Conservation (phyloP, 2,797 vertebrate species). For the Manis crassicaudata region DNA sequence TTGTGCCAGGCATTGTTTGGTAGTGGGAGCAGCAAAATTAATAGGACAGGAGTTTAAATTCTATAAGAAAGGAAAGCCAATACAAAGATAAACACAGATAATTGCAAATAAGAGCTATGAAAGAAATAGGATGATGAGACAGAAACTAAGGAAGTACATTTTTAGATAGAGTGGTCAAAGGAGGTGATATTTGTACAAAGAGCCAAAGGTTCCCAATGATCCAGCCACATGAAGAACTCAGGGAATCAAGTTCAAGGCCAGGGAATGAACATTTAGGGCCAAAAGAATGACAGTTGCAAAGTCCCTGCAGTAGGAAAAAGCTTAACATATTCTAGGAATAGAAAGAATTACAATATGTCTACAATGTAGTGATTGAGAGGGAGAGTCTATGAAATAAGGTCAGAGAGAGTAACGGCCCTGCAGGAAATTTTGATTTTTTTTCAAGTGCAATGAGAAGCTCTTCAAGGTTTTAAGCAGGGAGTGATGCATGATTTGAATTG, state of each 20-base stretch:
- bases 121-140: slow-evolving; percentile 16
- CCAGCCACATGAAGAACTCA: background rate
- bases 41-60: background rate
- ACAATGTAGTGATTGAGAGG: background rate
- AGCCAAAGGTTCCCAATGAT: background rate
- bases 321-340: background rate
- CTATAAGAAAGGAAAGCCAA: slow-evolving; percentile 17
- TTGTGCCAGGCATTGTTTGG: background rate
- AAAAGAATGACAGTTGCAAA: background rate
- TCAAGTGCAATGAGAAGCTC: background rate
- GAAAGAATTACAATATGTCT: background rate
- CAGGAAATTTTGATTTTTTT: slow-evolving; percentile 37
- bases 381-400: background rate
- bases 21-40: background rate
- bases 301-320: background rate
- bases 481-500: background rate
- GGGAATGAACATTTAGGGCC: background rate
- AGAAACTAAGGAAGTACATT: background rate
- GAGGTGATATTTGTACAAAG: background rate
- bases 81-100: slow-evolving; percentile 21
- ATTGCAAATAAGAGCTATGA: background rate
- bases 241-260: background rate
- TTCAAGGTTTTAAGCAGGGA: background rate
- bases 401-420: background rate
- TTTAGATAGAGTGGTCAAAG: background rate